A percentile compares a stretch with the other conserved stretches of the same genome.
Evolutionary conservation across 2,888 invertebrate species (phyloP).

Genomic region (Graphium colonna): DNA sequence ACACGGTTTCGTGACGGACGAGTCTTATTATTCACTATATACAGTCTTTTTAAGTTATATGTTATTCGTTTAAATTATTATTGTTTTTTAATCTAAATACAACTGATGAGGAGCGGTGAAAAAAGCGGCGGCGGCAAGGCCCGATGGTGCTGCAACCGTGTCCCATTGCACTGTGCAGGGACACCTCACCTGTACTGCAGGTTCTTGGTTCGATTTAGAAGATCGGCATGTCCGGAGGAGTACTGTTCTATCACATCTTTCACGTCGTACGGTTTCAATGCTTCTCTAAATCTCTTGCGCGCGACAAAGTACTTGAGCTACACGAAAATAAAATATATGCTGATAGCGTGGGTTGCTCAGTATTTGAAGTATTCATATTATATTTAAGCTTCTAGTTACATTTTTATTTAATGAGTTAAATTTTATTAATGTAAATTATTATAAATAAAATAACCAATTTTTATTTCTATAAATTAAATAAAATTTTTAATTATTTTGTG

Average conservation of each 20-base stretch:
- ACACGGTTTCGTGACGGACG: neutral
- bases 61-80: neutral
- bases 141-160: slow-evolving; percentile 53
- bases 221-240: slow-evolving; percentile 92
- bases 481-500: no score
- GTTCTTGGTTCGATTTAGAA: slow-evolving; percentile 92
- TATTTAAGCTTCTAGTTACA: neutral
- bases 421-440: neutral
- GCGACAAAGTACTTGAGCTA: slow-evolving; percentile 94
- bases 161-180: slow-evolving; percentile 24
- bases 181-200: slow-evolving; percentile 88
- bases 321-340: slow-evolving; percentile 73
- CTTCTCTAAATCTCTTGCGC: slow-evolving; percentile 94
- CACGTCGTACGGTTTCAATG: slow-evolving; percentile 95
- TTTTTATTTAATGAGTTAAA: slow-evolving; percentile 2
- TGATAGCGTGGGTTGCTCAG: slow-evolving; percentile 36
- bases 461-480: no score
- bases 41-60: neutral
- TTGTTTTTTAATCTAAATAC: neutral
- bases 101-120: slow-evolving; percentile 19
- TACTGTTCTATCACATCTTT: slow-evolving; percentile 97
- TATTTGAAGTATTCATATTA: neutral
- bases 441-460: no score
- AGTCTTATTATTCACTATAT: neutral
- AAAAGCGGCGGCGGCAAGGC: slow-evolving; percentile 32